Base-by-base conservation (phyloP, 1,140 invertebrate species). In the Lucilia cuprina region DNA sequence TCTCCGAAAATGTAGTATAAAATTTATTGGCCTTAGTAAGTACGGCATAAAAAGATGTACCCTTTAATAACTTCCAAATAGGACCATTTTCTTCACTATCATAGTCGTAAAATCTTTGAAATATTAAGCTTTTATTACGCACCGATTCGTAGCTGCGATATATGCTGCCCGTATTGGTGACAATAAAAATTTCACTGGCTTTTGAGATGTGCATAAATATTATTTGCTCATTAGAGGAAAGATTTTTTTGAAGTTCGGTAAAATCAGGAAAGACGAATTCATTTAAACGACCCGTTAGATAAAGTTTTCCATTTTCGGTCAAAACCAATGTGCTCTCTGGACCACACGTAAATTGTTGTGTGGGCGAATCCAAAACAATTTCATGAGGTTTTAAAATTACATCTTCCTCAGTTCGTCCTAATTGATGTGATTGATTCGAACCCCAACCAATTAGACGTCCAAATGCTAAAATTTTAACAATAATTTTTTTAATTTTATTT, bases 41-140 rank as follows among this genome's bases (percentile, higher is more conserved):
- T n/a, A 88, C 90, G 5, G 87, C 87, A 77, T 89, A 91, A 82
- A 91, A 91, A 49, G 89, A 91, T 50, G 84, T 87, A 2, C 89
- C 89, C 80, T 89, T 89, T 4, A 91, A 82, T 0, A 91, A 84
- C 82, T 91, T 91, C 88, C 89, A 90, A 77, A 91, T 90, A n/a
- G 88, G 89, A n/a, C 89, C 90, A 25, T 91, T 91, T 84, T 91
- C 90, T 74, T 91, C 90, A 85, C 88, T 89, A 82, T 91, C 90
- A 65, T 91, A 91, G 84, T 91, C 90, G 49, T 91, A 89, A 83
- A 91, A 90, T 19, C 90, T 86, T 74, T 91, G 89, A 85, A 91
- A 91, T 74, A 89, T 87, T 84, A 91, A 85, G 84, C 88, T 91
- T 70, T 90, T 91, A 74, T 88, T 88, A 5, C 89, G 85, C 74